Evolutionary conservation across 2,113 vertebrate genomes (phyloP), one percentile per base, ranked within the genome.

Genomic region (Jaculus jaculus): DNA sequence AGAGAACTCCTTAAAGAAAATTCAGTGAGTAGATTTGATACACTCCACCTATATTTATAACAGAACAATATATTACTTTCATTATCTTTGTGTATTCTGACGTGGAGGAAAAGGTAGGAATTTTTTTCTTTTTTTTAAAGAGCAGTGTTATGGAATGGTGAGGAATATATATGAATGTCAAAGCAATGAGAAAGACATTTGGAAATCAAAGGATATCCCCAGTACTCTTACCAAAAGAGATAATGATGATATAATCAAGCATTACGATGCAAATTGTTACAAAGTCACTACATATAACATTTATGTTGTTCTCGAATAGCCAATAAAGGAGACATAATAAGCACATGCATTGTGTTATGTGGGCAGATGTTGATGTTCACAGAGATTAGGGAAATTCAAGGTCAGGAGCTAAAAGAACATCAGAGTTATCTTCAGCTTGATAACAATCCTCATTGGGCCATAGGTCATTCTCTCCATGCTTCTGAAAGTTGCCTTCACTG

Each of bases 311-410:
- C 24, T 87, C 30, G 42, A 10, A 74, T 5, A 26, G 13, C 17
- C 30, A 39, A 12, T 39, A 12, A 81, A 26, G 87, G 30, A 69
- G 69, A 11, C 63, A 13, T 0, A 5, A 65, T 18, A 30, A 65
- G 21, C 51, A 83, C 11, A 37, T 5, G 68, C 47, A 11, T 12
- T 84, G 16, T n/a, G 21, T 68, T 58, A 73, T 7, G 23, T 28
- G 80, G 30, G 60, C 23, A 69, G 5, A 63, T 81, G 2, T 0
- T 4, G 30, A 94, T 28, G 42, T 58, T 90, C 9, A 17, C 3
- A 16, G 73, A 84, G 58, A 87, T 78, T 34, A 91, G 37, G 26
- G 75, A 77, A 80, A 74, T 26, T 51, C 63, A 88, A 94, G 42
- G 61, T 69, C 80, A 78, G 12, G 91, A 16, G 54, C 13, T 86